Base-by-base conservation (phyloP, 1,140 invertebrate genomes). In the Neotoxoptera formosana region DNA sequence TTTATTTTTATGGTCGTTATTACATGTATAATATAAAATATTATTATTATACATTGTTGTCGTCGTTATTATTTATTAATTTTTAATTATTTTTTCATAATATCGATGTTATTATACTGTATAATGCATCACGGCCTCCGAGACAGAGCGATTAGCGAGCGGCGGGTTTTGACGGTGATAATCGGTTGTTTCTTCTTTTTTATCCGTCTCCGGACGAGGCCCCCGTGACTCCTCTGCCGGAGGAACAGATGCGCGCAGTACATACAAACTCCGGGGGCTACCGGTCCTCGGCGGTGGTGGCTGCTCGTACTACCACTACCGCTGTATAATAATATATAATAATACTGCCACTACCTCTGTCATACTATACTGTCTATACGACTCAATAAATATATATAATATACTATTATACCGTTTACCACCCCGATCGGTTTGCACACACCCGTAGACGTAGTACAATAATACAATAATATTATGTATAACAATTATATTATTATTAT, bases 11-110 rank as follows among this genome's bases (percentile, higher is more conserved):
- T 17, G 14, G 60, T 76, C 14, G 60, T 76, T n/a, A n/a, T 76
- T n/a, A 76, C 60, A 76, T 17, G 60, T 7, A 51, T 20, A 51
- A 2, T 76, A n/a, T 76, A 34, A n/a, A 17, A 67, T n/a, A 67
- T n/a, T 67, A 60, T 60, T 30, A 60, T 60, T 60, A n/a, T n/a
- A 60, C 8, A 67, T 30, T 76, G 60, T 30, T 76, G 60, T 76
- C n/a, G 60, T 67, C 30, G 60, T 67, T 67, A n/a, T 67, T 67
- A 34, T 76, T 76, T 76, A 76, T 76, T 76, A 76, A n/a, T 76
- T 76, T n/a, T 76, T 76, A 76, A 76, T 76, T 76, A 76, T 76
- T 76, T 76, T 76, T 76, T 76, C 30, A 7, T n/a, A 41, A 41
- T 41, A 76, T 76, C 60, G 60, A 76, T 34, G 6, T 30, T 1